Evolutionary conservation across 2,797 vertebrate genomes (phyloP).

Genomic region (Okamejei kenojei): DNA sequence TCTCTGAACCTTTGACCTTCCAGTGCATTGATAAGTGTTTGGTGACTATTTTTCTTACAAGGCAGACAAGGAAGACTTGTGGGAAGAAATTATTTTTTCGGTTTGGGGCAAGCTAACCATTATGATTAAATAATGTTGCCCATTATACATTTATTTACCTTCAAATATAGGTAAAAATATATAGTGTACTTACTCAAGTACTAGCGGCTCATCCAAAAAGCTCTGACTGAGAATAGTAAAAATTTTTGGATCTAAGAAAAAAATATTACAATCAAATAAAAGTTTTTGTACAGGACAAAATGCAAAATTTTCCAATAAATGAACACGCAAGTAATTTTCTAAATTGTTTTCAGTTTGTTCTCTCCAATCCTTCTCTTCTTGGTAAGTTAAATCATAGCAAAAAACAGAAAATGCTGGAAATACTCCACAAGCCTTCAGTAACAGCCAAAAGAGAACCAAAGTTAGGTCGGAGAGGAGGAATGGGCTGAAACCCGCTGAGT

Average conservation of each 20-base stretch:
- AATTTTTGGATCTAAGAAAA: slow-evolving; percentile 61
- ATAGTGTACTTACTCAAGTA: slow-evolving; percentile 89
- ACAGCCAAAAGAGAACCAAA: no score
- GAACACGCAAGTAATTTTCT: neutral
- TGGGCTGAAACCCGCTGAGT: no score
- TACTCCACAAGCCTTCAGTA: no score
- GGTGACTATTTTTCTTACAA: neutral
- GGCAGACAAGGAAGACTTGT: neutral
- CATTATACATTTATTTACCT: neutral
- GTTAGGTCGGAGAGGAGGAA: no score
- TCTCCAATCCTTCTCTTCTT: no score
- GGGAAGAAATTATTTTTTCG: neutral
- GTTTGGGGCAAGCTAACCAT: neutral
- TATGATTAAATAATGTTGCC: neutral
- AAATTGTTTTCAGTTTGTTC: neutral
- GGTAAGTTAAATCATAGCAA: no score
- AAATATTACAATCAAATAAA: slow-evolving; percentile 38
- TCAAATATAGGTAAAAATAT: neutral
- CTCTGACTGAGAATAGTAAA: slow-evolving; percentile 66
- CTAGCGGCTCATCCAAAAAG: slow-evolving; percentile 80
- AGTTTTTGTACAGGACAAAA: neutral
- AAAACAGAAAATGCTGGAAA: no score
- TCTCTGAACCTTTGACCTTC: neutral
- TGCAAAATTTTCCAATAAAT: neutral
- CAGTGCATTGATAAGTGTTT: neutral